Evolutionary conservation across 92 coral and sea anemone species (phyloP), one percentile per base, ranked within the genome.

Genomic region (Actinernus sp.): DNA sequence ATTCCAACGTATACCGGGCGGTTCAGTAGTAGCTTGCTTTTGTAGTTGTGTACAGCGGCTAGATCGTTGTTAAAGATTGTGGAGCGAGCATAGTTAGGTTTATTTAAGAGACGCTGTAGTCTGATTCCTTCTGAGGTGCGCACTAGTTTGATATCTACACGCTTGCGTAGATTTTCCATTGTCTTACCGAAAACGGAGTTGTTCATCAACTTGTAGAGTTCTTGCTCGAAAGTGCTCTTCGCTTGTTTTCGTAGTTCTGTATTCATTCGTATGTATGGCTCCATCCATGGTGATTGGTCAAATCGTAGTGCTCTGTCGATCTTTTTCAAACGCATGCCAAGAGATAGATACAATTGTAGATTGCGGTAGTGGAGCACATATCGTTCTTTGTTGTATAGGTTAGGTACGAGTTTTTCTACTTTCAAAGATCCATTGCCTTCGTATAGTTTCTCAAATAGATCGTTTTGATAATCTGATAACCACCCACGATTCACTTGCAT

Each of bases 1-100:
- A 74, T 47, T 26, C 82, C 75, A 0, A 26, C 37, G 25, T 53
- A 63, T 12, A 76, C 48, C 0, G 85, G 85, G 26, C 57, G 44
- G 71, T 66, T 58, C 10, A 78, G 11, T 2, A 25, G 19, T n/a
- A 68, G 18, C 1, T 47, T 44, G 8, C 11, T 16, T 45, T 58
- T 58, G 8, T 58, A 32, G 59, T 47, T 45, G 50, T 69, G 78
- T 0, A 67, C 23, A 3, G 48, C 79, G n/a, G n/a, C n/a, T n/a
- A n/a, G n/a, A n/a, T n/a, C n/a, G n/a, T n/a, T n/a, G n/a, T n/a
- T n/a, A n/a, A n/a, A n/a, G n/a, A n/a, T n/a, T n/a, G n/a, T n/a
- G n/a, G n/a, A n/a, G n/a, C n/a, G n/a, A n/a, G n/a, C n/a, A n/a
- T n/a, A n/a, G n/a, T n/a, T n/a, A n/a, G n/a, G n/a, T n/a, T n/a